Conservation (phyloP, 1,140 invertebrate genomes). For the Conus betulinus region DNA sequence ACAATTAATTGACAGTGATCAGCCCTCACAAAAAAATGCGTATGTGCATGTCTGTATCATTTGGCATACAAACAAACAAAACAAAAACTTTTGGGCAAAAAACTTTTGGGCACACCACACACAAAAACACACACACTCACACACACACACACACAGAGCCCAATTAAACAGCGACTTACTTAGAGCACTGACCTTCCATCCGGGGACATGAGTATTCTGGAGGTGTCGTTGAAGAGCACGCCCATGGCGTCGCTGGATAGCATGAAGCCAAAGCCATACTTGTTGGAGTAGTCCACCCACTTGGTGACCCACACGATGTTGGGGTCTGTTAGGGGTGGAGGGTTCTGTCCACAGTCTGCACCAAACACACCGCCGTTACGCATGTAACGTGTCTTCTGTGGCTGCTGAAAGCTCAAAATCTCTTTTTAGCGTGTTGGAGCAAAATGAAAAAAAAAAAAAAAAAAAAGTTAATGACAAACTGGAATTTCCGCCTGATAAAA, state of each 20-base stretch:
- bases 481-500: too few relatives aligned
- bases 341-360: conserved; percentile 49
- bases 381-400: too few relatives aligned
- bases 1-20: too few relatives aligned
- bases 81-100: too few relatives aligned
- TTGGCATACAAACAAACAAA: too few relatives aligned
- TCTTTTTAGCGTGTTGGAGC: too few relatives aligned
- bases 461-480: background rate
- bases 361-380: background rate
- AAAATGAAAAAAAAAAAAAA: too few relatives aligned
- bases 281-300: conserved; percentile 99
- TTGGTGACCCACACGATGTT: conserved; percentile 94
- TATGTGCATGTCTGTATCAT: too few relatives aligned
- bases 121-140: background rate
- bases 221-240: conserved; percentile 96
- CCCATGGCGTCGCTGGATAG: conserved; percentile 95
- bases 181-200: conserved; percentile 64
- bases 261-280: conserved; percentile 98
- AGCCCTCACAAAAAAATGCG: too few relatives aligned
- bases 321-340: conserved; percentile 50
- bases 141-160: too few relatives aligned
- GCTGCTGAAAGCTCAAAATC: too few relatives aligned
- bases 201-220: conserved; percentile 81
- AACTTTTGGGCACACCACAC: background rate
- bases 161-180: background rate